Evolutionary conservation across 1,140 invertebrate species (phyloP), one percentile per base, ranked within the genome.

Genomic region (Limonius californicus): DNA sequence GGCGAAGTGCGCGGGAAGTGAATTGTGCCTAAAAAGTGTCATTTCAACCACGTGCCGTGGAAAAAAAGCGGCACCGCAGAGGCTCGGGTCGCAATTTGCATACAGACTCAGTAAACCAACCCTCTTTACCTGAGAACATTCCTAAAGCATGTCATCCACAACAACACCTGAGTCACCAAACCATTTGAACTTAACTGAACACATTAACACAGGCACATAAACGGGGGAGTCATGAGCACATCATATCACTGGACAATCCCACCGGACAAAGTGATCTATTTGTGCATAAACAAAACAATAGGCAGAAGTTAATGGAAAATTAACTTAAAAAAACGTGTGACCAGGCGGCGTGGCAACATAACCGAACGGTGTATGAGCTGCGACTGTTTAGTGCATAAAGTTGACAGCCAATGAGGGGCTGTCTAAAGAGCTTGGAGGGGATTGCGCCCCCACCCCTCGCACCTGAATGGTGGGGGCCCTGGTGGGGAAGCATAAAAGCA

Each of bases 331-430:
- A 66, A 72, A 71, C 71, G 69, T 72, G 72, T 65, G 57, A 70
- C 60, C 63, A 63, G 67, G 66, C 68, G 56, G 65, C 72, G 64
- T 68, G 70, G 71, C 72, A 72, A 74, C 73, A 73, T 74, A 62
- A 72, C 70, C 70, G 67, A 62, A 66, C 70, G 67, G 65, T 61
- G 68, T 71, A 71, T 67, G 62, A 70, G 68, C 73, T 74, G 71
- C 70, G 71, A 74, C 73, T 74, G 72, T 72, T 69, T 73, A 68
- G 63, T 73, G 66, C 68, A 70, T 73, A 70, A 68, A 68, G 67
- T 71, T 71, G 68, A 71, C 68, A 71, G 73, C 72, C 73, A 73
- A 72, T 73, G 70, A 72, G 73, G 71, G 71, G 71, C 73, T 71
- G 71, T 65, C 62, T 64, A 60, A 67, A 64, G 71, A 69, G 71